Base-by-base conservation (phyloP, 1,140 invertebrate species). In the Manduca sexta region DNA sequence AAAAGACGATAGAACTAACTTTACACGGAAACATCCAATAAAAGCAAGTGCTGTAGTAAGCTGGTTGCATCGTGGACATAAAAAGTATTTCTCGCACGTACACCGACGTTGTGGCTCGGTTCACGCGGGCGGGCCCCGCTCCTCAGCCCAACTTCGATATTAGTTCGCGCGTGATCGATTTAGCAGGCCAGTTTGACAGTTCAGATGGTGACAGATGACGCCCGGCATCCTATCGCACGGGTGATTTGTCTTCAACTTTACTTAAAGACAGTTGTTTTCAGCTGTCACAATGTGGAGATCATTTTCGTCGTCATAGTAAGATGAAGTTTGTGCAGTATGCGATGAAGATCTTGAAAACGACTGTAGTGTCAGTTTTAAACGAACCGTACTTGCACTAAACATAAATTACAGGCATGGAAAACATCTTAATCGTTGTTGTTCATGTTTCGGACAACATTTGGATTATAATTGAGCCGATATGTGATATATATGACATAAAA, bases 81-180 rank as follows among this genome's bases (percentile, higher is more conserved):
- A 61, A 63, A 64, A 52, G 37, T 59, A 26, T 3, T 26, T 26
- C 21, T 52, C 10, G 34, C 34, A 26, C 41, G 30, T 21, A 13
- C 37, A 26, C 17, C 11, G 18, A 1, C 11, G 6, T 12, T 45
- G 46, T 54, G 31, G 68, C 39, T 42, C 12, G 45, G 49, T 51
- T 48, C 61, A 44, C 56, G 31, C 69, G 63, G 21, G 4, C 21
- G 21, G 4, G 21, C 21, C 21, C 4, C 21, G 21, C 71, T 73
- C 69, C 69, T 71, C 55, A 57, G 52, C 74, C 47, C 64, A 77
- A 79, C 75, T 79, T 79, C 62, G 73, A 78, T 79, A 82, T 82
- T 82, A 82, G 75, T 82, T 82, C 56, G 63, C 64, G 55, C 70
- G 75, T 82, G 78, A 82, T 82, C 76, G 78, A 78, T 82, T 68